phyloP scores from a whole-genome alignment of 2,113 vertebrate species.

The Psophia crepitans region DNA sequence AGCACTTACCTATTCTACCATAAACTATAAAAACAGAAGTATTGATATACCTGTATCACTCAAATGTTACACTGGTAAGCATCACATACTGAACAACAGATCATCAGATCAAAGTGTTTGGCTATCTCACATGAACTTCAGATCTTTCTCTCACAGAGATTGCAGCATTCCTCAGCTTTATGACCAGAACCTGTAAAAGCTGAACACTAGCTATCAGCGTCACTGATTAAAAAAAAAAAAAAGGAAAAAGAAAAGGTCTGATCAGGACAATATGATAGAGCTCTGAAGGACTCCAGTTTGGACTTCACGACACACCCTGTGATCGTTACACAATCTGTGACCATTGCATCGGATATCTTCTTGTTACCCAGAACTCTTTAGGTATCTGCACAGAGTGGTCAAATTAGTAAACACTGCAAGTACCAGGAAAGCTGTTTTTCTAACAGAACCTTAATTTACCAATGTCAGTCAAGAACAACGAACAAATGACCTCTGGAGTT shows the following conservation, averaged over 20 bases:
- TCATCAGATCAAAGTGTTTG: neutral
- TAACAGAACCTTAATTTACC: neutral
- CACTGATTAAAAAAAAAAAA: neutral
- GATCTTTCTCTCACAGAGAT: neutral
- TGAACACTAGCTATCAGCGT: neutral
- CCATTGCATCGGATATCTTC: neutral
- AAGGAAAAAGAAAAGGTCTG: neutral
- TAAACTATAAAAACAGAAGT: neutral
- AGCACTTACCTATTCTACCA: neutral
- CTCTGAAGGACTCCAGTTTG: neutral
- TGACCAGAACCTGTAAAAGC: neutral
- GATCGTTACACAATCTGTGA: rapidly evolving
- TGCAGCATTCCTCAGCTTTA: neutral
- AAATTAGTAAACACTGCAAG: neutral
- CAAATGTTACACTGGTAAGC: neutral
- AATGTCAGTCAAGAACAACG: neutral
- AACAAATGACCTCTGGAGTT: neutral
- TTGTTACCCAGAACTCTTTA: neutral
- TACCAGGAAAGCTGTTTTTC: neutral
- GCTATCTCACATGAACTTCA: neutral
- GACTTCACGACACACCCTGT: neutral
- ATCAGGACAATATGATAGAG: neutral
- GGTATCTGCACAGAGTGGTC: neutral
- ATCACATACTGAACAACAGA: neutral
- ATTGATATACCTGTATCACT: neutral